Evolutionary conservation across 2,113 vertebrate genomes (phyloP).

Genomic region (Xenopus tropicalis): UCB_Xtro_10.0 CM004446.2:70772001-70772500

Average conservation of each 20-base stretch:
- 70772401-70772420: conserved; percentile 72
- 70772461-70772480: conserved; percentile 95
- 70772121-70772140: conserved; percentile 93
- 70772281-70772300: conserved; percentile 85
- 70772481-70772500: conserved; percentile 96
- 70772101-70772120: conserved; percentile 94
- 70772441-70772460: conserved; percentile 92
- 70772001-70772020: conserved; percentile 66
- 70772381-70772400: conserved; percentile 80
- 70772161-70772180: conserved; percentile 87
- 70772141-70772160: conserved; percentile 88
- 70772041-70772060: conserved; percentile 70
- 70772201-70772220: conserved; percentile 75
- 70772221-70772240: conserved; percentile 66
- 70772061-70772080: conserved; percentile 92
- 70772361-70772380: conserved; percentile 84
- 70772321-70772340: conserved; percentile 87
- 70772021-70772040: conserved; percentile 75
- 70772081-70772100: conserved; percentile 93
- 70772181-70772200: conserved; percentile 77
- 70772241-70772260: conserved; percentile 70
- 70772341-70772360: conserved; percentile 88
- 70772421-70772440: conserved; percentile 78
- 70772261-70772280: conserved; percentile 76
- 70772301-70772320: conserved; percentile 86